Conservation (phyloP, 1,140 invertebrate species). For the Heliothis virescens region DNA sequence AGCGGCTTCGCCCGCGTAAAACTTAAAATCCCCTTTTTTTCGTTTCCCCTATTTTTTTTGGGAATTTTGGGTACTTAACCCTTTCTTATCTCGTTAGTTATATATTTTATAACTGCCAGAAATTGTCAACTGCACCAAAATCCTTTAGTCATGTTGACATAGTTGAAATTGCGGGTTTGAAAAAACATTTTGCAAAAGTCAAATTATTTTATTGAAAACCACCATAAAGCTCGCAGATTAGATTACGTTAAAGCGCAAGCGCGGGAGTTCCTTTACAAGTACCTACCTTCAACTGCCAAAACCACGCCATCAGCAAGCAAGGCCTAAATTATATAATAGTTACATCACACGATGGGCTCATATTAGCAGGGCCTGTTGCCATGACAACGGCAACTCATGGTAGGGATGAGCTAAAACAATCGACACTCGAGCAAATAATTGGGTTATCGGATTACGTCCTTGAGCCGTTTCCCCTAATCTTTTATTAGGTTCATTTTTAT, state of each 20-base stretch:
- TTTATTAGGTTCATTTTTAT: constrained; percentile 22
- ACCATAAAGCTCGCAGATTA: background rate
- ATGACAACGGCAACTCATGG: constrained; percentile 23
- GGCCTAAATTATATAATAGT: background rate
- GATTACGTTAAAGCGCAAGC: background rate
- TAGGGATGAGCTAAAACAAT: constrained; percentile 28
- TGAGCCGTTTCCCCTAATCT: constrained; percentile 12
- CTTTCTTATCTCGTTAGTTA: too few species aligned
- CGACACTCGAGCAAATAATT: constrained; percentile 19
- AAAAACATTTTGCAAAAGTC: background rate
- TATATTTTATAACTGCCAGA: too few species aligned
- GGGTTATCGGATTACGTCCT: constrained; percentile 17
- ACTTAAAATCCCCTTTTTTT: too few species aligned
- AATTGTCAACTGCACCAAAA: too few species aligned
- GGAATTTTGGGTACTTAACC: too few species aligned
- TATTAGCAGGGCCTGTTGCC: background rate
- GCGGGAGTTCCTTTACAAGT: background rate
- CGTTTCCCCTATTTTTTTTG: too few species aligned
- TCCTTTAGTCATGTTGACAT: too few species aligned
- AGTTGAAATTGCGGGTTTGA: background rate
- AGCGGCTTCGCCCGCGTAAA: too few species aligned
- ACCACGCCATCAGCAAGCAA: background rate
- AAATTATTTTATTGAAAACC: background rate
- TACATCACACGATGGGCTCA: background rate
- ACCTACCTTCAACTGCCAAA: background rate